Base-by-base conservation (phyloP, 2,113 vertebrate species). In the Motacilla tschutschensis region DNA sequence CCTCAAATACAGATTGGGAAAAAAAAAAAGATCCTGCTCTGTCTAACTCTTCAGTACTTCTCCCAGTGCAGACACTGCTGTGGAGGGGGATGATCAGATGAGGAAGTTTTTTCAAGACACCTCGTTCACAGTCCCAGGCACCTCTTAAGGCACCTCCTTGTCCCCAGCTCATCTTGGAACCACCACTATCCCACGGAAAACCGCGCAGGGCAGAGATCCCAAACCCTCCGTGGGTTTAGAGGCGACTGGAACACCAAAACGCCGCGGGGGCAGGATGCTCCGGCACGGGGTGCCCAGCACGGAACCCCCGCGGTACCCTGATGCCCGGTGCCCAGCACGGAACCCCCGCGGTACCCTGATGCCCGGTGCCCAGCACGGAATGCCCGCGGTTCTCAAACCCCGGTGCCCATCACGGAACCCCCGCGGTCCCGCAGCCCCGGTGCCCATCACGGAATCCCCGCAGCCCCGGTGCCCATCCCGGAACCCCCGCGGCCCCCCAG, bases 151-250 rank as follows among this genome's bases (percentile, higher is more conserved):
- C 21, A 36, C 22, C 8, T 2, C 7, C 3, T 4, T 14, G 26
- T 33, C 50, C 17, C n/a, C 47, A 3, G 28, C 69, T 25, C 60
- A 18, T 4, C 60, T 38, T 8, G 29, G 24, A 36, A 12, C 19
- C 75, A 33, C 8, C 41, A 7, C 6, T 2, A 24, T 24, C 3
- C 38, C 5, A 18, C 2, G 16, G 14, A 8, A 25, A 57, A 28
- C 15, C 1, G 1, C 7, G 29, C 17, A 3, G 66, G 40, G 2
- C 10, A 24, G 14, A 5, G 31, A 54, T 2, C 16, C 29, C 64
- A 5, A 41, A 43, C 12, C 12, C 35, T 7, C 26, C 33, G 8
- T 0, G n/a, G 16, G 1, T 9, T 35, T 0, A 2, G 0, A 3
- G 0, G 15, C 3, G n/a, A 5, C 14, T 1, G 18, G 18, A 44